These are phyloP conservation scores for Nyctalus aviator DNA, from an alignment of 2,797 vertebrate species.

Conservation along the genomic window DNA sequence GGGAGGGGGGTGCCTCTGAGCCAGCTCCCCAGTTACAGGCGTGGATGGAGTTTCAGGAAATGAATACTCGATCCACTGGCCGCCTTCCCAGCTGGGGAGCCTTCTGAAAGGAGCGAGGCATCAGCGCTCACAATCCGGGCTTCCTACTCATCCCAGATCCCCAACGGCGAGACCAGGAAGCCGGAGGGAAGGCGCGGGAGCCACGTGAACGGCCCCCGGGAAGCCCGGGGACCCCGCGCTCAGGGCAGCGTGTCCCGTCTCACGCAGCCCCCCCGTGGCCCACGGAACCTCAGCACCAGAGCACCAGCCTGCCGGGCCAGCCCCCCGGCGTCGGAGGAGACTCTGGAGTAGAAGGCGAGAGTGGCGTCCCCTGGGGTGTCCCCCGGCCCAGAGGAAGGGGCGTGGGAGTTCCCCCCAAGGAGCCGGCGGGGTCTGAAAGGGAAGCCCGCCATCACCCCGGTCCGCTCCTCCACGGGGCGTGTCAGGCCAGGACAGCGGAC, in stretches of 20 bases:
- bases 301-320: rapidly evolving
- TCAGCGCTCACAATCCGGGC: neutral
- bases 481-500: rapidly evolving
- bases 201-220: rapidly evolving
- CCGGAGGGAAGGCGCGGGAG: rapidly evolving
- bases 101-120: neutral
- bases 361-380: rapidly evolving
- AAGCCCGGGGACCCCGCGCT: neutral
- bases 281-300: neutral
- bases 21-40: neutral
- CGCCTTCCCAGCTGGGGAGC: neutral
- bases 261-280: neutral
- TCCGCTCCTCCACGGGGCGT: neutral
- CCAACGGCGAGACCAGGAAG: neutral
- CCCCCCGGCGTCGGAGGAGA: too few relatives aligned
- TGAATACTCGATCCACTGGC: slow-evolving; percentile 66
- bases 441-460: neutral
- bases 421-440: neutral
- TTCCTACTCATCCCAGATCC: neutral
- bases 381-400: neutral
- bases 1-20: neutral
- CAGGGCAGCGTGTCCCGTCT: neutral
- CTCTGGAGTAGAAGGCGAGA: neutral
- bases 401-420: neutral
- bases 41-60: slow-evolving; percentile 77